These are phyloP conservation scores for Hormaphis cornu DNA, from an alignment of 1,140 invertebrate genomes.

Conservation along the genomic window DNA sequence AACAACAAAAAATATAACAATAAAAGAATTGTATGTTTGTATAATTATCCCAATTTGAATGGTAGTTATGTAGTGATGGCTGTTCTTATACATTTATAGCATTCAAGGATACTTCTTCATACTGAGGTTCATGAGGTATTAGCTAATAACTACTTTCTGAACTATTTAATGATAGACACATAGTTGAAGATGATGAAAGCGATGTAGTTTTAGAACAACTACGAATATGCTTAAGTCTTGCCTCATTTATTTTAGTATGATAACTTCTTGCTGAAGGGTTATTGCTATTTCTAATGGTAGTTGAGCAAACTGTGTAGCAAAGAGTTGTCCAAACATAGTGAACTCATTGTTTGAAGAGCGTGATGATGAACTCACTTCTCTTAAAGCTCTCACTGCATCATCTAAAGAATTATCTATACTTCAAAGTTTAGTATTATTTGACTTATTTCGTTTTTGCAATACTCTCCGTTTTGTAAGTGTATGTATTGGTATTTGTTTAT, in stretches of 20 bases:
- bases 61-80: background rate
- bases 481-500: background rate
- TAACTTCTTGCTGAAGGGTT: background rate
- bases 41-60: background rate
- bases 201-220: background rate
- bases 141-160: background rate
- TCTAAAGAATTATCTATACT: background rate
- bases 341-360: background rate
- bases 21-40: background rate
- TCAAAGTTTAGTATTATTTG: background rate
- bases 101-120: slow-evolving; percentile 1
- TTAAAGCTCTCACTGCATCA: background rate
- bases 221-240: background rate
- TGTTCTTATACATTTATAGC: background rate
- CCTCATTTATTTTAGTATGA: background rate
- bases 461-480: background rate
- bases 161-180: no score
- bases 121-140: background rate
- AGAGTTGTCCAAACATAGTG: slow-evolving; percentile 13
- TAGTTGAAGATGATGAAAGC: background rate
- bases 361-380: background rate
- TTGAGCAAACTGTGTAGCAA: slow-evolving; percentile 39
- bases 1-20: background rate
- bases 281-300: background rate
- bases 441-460: background rate